phyloP scores from a whole-genome alignment of 2,113 vertebrate species.

The Pseudolaguvia tuberculata region DNA sequence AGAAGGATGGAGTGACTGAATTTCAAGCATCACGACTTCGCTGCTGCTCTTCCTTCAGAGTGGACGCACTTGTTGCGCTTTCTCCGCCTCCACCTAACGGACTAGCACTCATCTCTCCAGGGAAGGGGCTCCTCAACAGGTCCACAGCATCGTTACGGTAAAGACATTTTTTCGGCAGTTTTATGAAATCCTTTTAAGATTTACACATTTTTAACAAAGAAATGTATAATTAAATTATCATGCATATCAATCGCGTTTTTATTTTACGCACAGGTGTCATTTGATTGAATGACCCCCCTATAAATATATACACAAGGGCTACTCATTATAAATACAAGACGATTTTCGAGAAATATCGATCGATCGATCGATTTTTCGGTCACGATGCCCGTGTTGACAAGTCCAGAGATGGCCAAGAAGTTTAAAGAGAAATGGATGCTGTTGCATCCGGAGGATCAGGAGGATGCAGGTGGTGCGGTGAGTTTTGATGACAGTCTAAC shows the following conservation, averaged over 20 bases:
- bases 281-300: too few species aligned
- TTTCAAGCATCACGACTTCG: conserved; percentile 6
- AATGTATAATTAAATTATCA: neutral
- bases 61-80: conserved; percentile 52
- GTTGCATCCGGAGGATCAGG: conserved; percentile 62
- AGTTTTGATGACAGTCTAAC: conserved; percentile 78
- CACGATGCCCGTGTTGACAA: conserved; percentile 72
- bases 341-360: neutral
- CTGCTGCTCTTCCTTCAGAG: conserved; percentile 19
- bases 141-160: conserved; percentile 6
- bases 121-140: conserved; percentile 13
- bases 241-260: neutral
- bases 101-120: conserved; percentile 4
- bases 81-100: conserved; percentile 30
- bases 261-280: neutral
- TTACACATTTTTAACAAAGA: neutral
- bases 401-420: conserved; percentile 66
- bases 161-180: neutral
- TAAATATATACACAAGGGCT: neutral
- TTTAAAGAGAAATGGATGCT: conserved; percentile 69
- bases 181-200: neutral
- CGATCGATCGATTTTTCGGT: neutral
- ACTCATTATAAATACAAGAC: neutral
- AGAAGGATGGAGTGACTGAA: conserved; percentile 22
- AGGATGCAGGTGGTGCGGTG: conserved; percentile 54